Evolutionary conservation across 2,113 vertebrate species (phyloP).

Genomic region (Saccopteryx leptura): DNA sequence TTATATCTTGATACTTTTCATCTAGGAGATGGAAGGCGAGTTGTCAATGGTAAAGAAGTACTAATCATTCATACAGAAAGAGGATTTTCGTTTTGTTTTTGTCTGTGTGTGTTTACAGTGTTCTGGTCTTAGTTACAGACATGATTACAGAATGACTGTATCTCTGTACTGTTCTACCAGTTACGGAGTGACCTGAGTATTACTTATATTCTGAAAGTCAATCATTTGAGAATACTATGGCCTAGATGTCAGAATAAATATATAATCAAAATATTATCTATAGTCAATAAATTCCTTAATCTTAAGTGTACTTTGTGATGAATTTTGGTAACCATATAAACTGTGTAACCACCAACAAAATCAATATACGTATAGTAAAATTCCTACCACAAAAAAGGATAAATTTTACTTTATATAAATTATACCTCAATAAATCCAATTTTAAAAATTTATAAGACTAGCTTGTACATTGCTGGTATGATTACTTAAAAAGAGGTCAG

Average conservation of each 20-base stretch:
- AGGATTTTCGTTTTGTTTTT: not conserved
- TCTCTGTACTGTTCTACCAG: constrained; percentile 35
- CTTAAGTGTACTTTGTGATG: constrained; percentile 22
- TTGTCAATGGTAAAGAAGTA: not conserved
- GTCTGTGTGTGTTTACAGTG: not conserved
- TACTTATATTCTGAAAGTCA: constrained; percentile 45
- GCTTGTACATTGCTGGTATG: not conserved
- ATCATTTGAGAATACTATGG: constrained; percentile 34
- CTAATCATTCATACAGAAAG: constrained; percentile 20
- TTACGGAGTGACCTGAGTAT: not conserved
- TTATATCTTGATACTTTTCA: not conserved
- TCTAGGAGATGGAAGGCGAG: not conserved
- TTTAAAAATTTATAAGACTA: not conserved
- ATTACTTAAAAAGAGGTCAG: constrained; percentile 27
- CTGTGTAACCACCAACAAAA: constrained; percentile 10
- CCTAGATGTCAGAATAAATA: constrained; percentile 18
- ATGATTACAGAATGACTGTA: not conserved
- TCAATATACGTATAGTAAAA: constrained; percentile 24
- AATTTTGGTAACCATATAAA: constrained; percentile 18
- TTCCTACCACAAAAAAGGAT: not conserved
- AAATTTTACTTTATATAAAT: constrained; percentile 52
- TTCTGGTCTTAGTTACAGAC: constrained; percentile 13
- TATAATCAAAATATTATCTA: constrained; percentile 14
- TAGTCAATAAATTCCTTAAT: constrained; percentile 28
- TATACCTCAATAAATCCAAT: constrained; percentile 23